Evolutionary conservation across 1,140 invertebrate species (phyloP).

Genomic region (Hylaeus volcanicus): DNA sequence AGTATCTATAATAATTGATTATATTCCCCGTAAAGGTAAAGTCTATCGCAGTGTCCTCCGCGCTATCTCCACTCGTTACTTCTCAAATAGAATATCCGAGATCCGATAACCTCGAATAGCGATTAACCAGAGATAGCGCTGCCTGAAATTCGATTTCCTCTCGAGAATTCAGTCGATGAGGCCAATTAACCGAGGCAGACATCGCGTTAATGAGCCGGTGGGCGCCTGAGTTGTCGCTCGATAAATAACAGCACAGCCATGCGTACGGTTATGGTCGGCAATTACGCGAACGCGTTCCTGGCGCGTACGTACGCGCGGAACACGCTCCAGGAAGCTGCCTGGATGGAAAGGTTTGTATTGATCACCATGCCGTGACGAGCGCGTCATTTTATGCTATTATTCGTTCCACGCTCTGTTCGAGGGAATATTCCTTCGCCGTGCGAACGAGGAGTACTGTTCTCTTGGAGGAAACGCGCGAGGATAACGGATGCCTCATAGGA

Average conservation of each 20-base stretch:
- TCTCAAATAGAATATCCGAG: no score
- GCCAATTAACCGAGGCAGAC: constrained; percentile 29
- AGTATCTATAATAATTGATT: no score
- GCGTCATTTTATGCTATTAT: constrained; percentile 10
- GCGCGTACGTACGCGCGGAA: not conserved
- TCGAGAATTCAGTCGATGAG: not conserved
- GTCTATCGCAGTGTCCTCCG: no score
- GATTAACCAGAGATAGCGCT: no score
- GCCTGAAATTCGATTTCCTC: not conserved
- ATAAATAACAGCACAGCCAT: constrained; percentile 31
- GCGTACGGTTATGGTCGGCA: not conserved
- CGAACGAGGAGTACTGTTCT: constrained; percentile 6
- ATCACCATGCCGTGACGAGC: constrained; percentile 53
- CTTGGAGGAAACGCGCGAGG: no score
- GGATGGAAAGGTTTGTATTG: constrained; percentile 48
- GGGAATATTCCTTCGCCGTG: not conserved
- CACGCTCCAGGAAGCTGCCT: constrained; percentile 3
- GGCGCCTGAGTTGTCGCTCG: constrained; percentile 18
- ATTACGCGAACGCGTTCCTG: constrained; percentile 22
- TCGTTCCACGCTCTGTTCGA: constrained; percentile 1
- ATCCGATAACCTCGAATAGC: no score
- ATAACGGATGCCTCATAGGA: no score
- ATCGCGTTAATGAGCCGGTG: constrained; percentile 40
- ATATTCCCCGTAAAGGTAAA: no score
- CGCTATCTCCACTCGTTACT: no score